Base-by-base conservation (phyloP, 2,113 vertebrate genomes). In the Plotosus lineatus region DNA sequence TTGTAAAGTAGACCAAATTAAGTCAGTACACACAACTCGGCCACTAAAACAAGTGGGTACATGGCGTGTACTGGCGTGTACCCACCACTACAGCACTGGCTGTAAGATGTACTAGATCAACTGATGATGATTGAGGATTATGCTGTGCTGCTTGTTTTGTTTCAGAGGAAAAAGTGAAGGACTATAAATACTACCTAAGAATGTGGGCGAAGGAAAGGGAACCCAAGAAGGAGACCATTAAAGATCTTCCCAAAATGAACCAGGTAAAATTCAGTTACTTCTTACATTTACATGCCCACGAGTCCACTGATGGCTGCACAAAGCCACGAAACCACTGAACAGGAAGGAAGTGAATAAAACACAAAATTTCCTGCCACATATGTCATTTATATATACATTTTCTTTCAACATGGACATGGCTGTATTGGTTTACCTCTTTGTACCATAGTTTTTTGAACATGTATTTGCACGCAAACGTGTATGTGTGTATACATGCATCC, bases 161-260 rank as follows among this genome's bases (percentile, higher is more conserved):
- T 75, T 63, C 89, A 96, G 96, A 97, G 63, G 96, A 95, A 61
- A 96, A 95, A 85, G 92, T 95, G 26, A 95, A 96, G 7, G 97
- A 99, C 88, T 99, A 97, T 53, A 94, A 91, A 81, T 97, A 97
- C 87, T 98, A 99, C 88, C 91, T 99, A 85, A 94, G 94, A 79
- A 94, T 97, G 90, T 99, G 97, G 97, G 96, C 97, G 78, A 94
- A 94, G 82, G 97, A 98, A 86, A 96, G 96, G 78, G 96, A 99
- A 79, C 91, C 91, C 48, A 96, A 92, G 86, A 96, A 93, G 66
- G 97, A 98, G 89, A 97, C 94, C 0, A 97, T 98, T 86, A 98
- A 98, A 91, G 96, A 98, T 85, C 93, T 99, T 8, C 96, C 96
- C 12, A 96, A 94, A 89, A 98, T 99, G 95, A 98, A 96, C 90